Evolutionary conservation across 92 coral and sea anemone species (phyloP), one percentile per base, ranked within the genome.

Genomic region (Porites divaricata): DNA sequence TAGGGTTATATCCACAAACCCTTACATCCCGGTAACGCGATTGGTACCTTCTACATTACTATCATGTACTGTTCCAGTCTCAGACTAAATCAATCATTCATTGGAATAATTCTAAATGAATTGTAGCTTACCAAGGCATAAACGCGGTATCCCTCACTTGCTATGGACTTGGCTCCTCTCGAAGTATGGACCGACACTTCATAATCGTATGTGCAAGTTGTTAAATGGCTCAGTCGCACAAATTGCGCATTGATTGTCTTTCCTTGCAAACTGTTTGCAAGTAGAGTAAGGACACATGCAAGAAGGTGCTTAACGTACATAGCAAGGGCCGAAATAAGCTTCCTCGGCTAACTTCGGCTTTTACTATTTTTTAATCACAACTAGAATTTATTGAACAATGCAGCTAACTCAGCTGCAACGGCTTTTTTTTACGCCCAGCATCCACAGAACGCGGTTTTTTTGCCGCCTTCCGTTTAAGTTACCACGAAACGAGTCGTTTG

Each of bases 101-200:
- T 35, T 35, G 45, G 45, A 4, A 35, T 35, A 35, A 35, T 35
- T 35, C n/a, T n/a, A n/a, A 35, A 61, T 61, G 65, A 61, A 4
- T 61, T 61, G 59, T 68, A 59, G 54, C 97, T 83, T 83, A 91
- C 95, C 90, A 89, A 67, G 26, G 93, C 82, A 59, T 94, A 92
- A 13, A 94, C 74, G 25, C 87, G 93, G 65, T 84, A 90, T 23
- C 95, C 98, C 52, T 91, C 93, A 48, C 77, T 82, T 35, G 74
- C 93, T 0, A 94, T 94, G 2, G 99, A 92, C 20, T 87, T 76
- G 11, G 98, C 84, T 12, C 99, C 99, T 24, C 99, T 91, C 9
- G 93, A 94, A 1, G 99, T 94, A 62, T 92, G 89, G 19, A 94
- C 96, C 8, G 94, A 92, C 28, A 96, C 93, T 58, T 90, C 96